Evolutionary conservation across 2,888 invertebrate species (phyloP), one percentile per base, ranked within the genome.

Genomic region (Fissipunctia ypsillon): DNA sequence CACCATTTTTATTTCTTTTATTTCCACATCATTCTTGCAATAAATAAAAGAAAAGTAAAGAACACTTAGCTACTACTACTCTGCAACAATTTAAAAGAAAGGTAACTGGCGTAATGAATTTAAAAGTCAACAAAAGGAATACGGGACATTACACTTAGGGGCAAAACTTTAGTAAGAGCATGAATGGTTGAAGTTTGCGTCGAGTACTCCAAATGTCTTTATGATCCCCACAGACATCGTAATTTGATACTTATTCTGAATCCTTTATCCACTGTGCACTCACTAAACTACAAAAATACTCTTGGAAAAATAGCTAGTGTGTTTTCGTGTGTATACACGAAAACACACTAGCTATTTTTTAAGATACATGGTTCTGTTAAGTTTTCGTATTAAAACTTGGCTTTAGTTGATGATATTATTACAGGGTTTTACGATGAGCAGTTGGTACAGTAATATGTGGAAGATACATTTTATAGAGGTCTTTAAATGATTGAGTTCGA

Each of bases 211-310:
- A 90, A 94, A 93, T 91, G 90, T 90, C 91, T 93, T 93, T 93
- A 93, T 91, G 91, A 91, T 90, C 89, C 90, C 87, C 85, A 84
- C 85, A 88, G 88, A 89, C 88, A 84, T 89, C 88, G 87, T 91
- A 92, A 93, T 93, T 93, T 93, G 90, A 91, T 94, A 94, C 93
- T 91, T 92, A 93, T 91, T 91, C 88, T 70, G 84, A 89, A 88
- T 87, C 81, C 78, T 83, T 78, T 78, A 73, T 72, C 72, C 69
- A 54, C 70, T 78, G 69, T 76, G 76, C 78, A 82, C 75, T 84
- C 72, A 77, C 74, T 87, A 86, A n/a, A 79, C 64, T 66, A 73
- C 50, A 71, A 78, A 73, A 83, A 81, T 73, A 70, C 64, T 81
- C 71, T 71, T 64, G 68, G 68, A 69, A 70, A 79, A 81, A 80